These are phyloP conservation scores for Esox lucius DNA, from an alignment of 2,797 vertebrate genomes.

Conservation along the genomic window DNA sequence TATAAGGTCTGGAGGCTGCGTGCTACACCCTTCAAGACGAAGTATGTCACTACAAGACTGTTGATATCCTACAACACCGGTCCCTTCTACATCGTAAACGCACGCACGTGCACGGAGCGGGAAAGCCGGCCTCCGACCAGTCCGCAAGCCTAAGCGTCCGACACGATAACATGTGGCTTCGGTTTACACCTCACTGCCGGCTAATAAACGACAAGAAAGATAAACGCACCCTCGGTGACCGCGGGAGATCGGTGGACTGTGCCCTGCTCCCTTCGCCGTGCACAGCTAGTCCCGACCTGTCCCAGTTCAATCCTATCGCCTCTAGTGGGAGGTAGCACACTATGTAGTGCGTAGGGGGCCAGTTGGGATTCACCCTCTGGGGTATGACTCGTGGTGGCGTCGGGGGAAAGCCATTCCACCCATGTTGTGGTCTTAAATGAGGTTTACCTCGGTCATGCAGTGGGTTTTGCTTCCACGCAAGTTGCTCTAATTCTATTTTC, in stretches of 20 bases:
- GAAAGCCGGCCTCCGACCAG: neutral
- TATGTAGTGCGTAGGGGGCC: neutral
- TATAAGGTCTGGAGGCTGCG: neutral
- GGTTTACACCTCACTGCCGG: conserved; percentile 13
- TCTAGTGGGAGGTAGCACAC: too few species aligned
- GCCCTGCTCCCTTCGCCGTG: neutral
- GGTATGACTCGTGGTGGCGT: conserved; percentile 8
- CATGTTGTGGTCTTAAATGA: conserved; percentile 21
- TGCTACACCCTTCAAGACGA: neutral
- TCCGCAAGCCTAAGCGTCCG: neutral
- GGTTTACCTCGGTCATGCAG: neutral
- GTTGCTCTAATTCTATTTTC: neutral
- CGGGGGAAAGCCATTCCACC: conserved; percentile 40
- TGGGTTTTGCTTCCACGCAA: neutral
- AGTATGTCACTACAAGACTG: neutral
- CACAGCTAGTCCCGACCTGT: neutral
- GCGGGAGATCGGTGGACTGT: neutral
- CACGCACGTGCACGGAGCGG: neutral
- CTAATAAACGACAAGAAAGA: conserved; percentile 29
- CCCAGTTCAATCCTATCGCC: too few species aligned
- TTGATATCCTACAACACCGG: neutral
- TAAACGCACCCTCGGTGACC: conserved; percentile 11
- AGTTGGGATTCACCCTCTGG: neutral
- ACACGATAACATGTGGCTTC: conserved; percentile 16
- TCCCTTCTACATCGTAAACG: neutral